phyloP scores from a whole-genome alignment of 2,888 invertebrate species.

The Cheilosia variabilis region DNA sequence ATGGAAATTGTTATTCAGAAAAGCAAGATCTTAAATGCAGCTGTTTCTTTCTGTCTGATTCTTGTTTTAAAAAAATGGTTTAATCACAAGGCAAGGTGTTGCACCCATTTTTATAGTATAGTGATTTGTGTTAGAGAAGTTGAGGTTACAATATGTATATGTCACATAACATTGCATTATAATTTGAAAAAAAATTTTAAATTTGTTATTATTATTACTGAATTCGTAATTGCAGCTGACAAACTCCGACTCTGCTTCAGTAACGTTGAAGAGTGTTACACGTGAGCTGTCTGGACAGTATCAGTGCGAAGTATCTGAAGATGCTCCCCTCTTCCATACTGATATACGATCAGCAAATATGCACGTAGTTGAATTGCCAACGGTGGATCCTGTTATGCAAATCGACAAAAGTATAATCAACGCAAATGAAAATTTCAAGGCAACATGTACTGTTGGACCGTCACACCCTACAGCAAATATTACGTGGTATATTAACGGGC shows the following conservation, averaged over 20 bases:
- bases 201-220: background rate
- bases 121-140: too few relatives aligned
- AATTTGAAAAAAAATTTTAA: too few relatives aligned
- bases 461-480: slow-evolving; percentile 85
- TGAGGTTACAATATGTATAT: too few relatives aligned
- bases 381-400: slow-evolving; percentile 84
- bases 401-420: slow-evolving; percentile 85
- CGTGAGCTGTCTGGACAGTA: slow-evolving; percentile 85
- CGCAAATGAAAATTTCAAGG: slow-evolving; percentile 84
- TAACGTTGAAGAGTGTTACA: slow-evolving; percentile 85
- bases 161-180: too few relatives aligned
- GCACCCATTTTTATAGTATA: too few relatives aligned
- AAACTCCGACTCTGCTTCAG: slow-evolving; percentile 85
- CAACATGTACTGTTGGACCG: slow-evolving; percentile 85
- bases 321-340: slow-evolving; percentile 86
- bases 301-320: slow-evolving; percentile 86
- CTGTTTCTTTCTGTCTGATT: too few relatives aligned
- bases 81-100: too few relatives aligned
- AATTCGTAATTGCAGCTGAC: slow-evolving; percentile 82
- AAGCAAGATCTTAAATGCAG: too few relatives aligned
- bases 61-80: too few relatives aligned
- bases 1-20: too few relatives aligned
- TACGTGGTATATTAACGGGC: slow-evolving; percentile 85
- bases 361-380: slow-evolving; percentile 85
- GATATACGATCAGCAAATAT: slow-evolving; percentile 85